Evolutionary conservation across 1,140 invertebrate species (phyloP).

Genomic region (Sinella curviseta): DNA sequence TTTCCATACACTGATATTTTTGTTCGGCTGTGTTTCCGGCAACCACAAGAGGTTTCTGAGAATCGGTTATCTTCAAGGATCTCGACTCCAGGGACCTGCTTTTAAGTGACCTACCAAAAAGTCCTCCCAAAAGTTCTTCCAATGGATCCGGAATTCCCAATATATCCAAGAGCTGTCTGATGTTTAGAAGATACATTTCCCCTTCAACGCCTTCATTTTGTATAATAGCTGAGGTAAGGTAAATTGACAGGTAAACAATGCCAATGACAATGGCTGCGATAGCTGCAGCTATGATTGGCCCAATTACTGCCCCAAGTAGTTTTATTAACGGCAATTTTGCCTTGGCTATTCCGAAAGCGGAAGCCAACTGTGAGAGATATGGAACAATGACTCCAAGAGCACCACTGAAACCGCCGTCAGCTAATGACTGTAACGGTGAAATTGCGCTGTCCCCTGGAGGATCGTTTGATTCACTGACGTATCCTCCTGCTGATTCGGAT

Average conservation of each 20-base stretch:
- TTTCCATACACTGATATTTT: not conserved
- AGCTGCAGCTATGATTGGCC: not conserved
- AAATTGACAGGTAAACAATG: not conserved
- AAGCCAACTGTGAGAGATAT: not conserved
- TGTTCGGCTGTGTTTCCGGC: not conserved
- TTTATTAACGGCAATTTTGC: not conserved
- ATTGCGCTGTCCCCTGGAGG: not conserved
- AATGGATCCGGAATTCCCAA: not conserved
- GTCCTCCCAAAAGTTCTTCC: not conserved
- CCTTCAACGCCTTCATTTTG: not conserved
- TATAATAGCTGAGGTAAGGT: not conserved
- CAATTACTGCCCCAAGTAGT: not conserved
- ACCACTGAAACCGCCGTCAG: not conserved
- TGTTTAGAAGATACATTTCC: not conserved
- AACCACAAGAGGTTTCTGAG: not conserved
- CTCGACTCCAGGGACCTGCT: no score
- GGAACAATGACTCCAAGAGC: not conserved
- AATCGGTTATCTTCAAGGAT: no score
- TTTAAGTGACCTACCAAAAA: no score
- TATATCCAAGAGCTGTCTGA: not conserved
- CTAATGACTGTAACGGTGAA: not conserved
- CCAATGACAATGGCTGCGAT: not conserved
- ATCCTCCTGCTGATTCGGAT: not conserved
- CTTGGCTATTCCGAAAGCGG: not conserved
- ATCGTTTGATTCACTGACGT: not conserved